phyloP scores from a whole-genome alignment of 2,113 vertebrate genomes.

The Calidris pugnax region DNA sequence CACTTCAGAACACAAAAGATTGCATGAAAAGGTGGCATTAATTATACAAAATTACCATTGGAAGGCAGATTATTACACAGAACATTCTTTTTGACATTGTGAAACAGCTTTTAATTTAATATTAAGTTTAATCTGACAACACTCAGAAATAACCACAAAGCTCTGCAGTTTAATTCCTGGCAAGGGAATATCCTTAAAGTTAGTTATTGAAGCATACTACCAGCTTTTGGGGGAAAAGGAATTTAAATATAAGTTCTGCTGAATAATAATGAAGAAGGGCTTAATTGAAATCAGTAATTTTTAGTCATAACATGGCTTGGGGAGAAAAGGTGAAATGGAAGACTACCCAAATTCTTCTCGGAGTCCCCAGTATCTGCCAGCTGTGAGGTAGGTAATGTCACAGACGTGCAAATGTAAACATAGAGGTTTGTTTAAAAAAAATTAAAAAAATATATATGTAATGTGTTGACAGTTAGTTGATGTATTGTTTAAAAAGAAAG shows the following conservation, averaged over 20 bases:
- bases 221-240: background rate
- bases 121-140: slow-evolving; percentile 13
- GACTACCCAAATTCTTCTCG: background rate
- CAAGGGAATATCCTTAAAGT: background rate
- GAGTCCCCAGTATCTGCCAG: background rate
- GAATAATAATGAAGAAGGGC: background rate
- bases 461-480: background rate
- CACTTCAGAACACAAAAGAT: slow-evolving; percentile 38
- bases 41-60: slow-evolving; percentile 45
- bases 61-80: slow-evolving; percentile 13
- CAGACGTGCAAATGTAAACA: background rate
- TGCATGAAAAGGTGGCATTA: slow-evolving; percentile 6
- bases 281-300: background rate
- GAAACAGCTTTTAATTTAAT: slow-evolving; percentile 31
- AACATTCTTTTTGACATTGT: slow-evolving; percentile 7
- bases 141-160: background rate
- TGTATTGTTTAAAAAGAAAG: background rate
- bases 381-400: background rate
- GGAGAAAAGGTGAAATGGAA: background rate
- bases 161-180: slow-evolving; percentile 5
- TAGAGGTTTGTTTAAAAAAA: background rate
- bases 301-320: background rate
- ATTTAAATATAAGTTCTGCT: background rate
- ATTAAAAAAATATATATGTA: background rate
- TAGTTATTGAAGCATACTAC: background rate